phyloP scores from a whole-genome alignment of 2,888 invertebrate genomes.

The Pocota personata region DNA sequence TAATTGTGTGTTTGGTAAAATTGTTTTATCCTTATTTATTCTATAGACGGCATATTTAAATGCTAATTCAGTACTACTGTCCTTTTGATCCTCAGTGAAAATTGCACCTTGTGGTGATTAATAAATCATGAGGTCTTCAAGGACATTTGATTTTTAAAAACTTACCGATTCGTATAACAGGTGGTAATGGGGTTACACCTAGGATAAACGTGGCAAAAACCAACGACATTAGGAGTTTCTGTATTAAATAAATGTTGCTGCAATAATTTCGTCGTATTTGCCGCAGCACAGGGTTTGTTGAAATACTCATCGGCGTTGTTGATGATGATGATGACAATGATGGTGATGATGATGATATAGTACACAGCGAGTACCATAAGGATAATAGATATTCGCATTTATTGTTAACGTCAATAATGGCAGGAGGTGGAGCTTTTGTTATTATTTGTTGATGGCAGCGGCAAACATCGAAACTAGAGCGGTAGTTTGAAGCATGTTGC shows the following conservation, averaged over 20 bases:
- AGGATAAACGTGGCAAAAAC: conserved; percentile 73
- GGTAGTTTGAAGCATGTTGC: background rate
- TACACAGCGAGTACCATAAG: background rate
- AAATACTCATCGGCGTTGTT: background rate
- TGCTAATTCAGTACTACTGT: conserved; percentile 93
- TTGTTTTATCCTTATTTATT: conserved; percentile 93
- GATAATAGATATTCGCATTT: conserved; percentile 5
- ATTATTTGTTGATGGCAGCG: conserved; percentile 40
- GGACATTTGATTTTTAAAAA: conserved; percentile 17
- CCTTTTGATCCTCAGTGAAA: conserved; percentile 94
- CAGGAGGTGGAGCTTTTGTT: conserved; percentile 20
- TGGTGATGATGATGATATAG: background rate
- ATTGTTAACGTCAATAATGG: background rate
- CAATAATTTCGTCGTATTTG: background rate
- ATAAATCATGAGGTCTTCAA: background rate
- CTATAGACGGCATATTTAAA: conserved; percentile 97
- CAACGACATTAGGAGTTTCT: conserved; percentile 43
- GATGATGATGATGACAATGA: background rate
- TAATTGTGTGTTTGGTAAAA: conserved; percentile 93
- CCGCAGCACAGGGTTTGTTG: background rate
- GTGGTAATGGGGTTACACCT: conserved; percentile 84
- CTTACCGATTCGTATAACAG: conserved; percentile 87
- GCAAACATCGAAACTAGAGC: conserved; percentile 7
- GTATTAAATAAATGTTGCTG: conserved; percentile 22
- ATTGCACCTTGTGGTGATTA: conserved; percentile 89